Conservation (phyloP, 2,797 vertebrate species). For the Epinephelus malabaricus region DNA sequence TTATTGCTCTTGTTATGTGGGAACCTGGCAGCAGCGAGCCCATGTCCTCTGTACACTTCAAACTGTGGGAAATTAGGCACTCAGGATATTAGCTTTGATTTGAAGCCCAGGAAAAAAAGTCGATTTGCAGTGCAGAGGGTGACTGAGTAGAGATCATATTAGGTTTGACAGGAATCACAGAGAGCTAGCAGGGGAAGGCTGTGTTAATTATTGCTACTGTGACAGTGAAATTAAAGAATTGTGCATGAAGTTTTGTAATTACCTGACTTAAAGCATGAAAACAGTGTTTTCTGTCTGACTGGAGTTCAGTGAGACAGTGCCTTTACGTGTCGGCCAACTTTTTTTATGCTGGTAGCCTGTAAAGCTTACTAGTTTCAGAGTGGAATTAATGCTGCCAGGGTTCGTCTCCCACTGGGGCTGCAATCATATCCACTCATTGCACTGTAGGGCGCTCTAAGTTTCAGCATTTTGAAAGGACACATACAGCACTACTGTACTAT, state of each 20-base stretch:
- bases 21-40: conserved; percentile 36
- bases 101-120: conserved; percentile 15
- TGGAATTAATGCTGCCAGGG: conserved; percentile 3
- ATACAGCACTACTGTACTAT: not conserved
- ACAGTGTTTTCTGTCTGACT: not conserved
- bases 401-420: not conserved
- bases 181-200: not conserved
- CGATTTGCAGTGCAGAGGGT: conserved; percentile 1
- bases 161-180: conserved; percentile 31
- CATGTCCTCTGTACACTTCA: conserved; percentile 25
- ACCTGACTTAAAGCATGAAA: conserved; percentile 14
- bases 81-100: conserved; percentile 51
- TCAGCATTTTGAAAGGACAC: not conserved
- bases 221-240: conserved; percentile 15
- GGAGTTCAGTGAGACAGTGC: not conserved
- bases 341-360: not conserved
- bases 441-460: not conserved
- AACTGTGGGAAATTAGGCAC: conserved; percentile 26
- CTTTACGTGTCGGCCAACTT: not conserved
- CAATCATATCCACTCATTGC: not conserved
- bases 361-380: not conserved
- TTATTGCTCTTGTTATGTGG: conserved; percentile 33
- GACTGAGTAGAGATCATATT: conserved; percentile 32
- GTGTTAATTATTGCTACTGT: conserved; percentile 35
- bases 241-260: conserved; percentile 16